Evolutionary conservation across 2,888 invertebrate genomes (phyloP), one percentile per base, ranked within the genome.

Genomic region (Ormyrus labotus): DNA sequence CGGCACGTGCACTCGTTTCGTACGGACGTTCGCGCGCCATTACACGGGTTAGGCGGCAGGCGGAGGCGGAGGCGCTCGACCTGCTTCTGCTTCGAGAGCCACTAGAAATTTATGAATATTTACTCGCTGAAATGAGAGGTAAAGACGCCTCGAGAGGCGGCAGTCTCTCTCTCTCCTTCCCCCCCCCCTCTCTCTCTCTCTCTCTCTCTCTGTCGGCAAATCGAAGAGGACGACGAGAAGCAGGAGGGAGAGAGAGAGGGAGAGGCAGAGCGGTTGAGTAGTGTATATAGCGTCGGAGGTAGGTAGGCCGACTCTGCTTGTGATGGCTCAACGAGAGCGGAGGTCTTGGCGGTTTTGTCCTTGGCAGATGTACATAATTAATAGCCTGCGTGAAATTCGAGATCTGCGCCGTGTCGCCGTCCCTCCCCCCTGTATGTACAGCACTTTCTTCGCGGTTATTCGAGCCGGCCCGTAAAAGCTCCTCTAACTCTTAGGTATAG

Each of bases 41-140:
- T 65, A 64, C 63, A 58, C 61, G 63, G 34, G 34, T 34, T 34
- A 34, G 34, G 34, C 34, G 34, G 34, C 34, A 4, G 34, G 34
- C 19, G 34, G 34, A 4, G 34, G 69, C 64, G 76, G 61, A 55
- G 71, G 71, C 57, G 57, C 80, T 80, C 71, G 80, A 80, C 72
- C 76, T 61, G 73, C 74, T 80, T 80, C 48, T 53, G 58, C 58
- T 68, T 76, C 67, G 58, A 57, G 63, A 72, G 50, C 68, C 67
- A 64, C 77, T 81, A 61, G 50, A 81, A 69, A 77, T 77, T 73
- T 72, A 77, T 81, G 77, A 77, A 81, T 80, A 80, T 81, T 72
- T 77, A 76, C 72, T 72, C 67, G 58, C 50, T 34, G 58, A 76
- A 76, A 76, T 67, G 61, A 76, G 80, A 76, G 76, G 63, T n/a